Percentiles rank a stretch among this genome's conserved stretches.
Conservation (phyloP, 2,113 vertebrate genomes). For the Scytalopus superciliaris region DNA sequence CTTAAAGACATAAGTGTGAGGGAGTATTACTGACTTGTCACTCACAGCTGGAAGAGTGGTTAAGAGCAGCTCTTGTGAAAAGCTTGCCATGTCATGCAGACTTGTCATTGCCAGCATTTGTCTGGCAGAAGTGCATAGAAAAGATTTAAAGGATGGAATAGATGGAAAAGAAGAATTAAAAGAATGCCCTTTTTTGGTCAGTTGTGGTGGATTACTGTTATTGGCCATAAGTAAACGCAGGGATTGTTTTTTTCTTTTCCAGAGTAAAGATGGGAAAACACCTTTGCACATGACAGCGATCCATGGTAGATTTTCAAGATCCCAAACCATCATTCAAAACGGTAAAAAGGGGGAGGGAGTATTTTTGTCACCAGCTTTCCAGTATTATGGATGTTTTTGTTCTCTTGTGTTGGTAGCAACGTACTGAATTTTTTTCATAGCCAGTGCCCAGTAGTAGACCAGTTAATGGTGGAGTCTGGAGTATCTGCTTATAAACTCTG, state of each 20-base stretch:
- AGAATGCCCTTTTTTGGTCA: neutral
- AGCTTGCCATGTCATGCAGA: neutral
- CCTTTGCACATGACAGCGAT: constrained; percentile 98
- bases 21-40: neutral
- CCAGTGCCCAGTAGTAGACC: neutral
- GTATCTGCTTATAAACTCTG: neutral
- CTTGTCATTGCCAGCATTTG: neutral
- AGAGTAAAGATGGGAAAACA: constrained; percentile 99
- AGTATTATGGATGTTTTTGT: neutral
- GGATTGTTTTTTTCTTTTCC: constrained; percentile 9
- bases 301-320: constrained; percentile 97
- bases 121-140: neutral
- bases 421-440: neutral
- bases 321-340: constrained; percentile 97
- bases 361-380: neutral
- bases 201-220: neutral
- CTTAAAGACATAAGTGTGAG: neutral
- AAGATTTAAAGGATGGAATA: neutral
- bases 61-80: neutral
- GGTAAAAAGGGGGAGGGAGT: constrained; percentile 76
- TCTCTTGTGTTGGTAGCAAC: neutral
- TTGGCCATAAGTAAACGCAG: neutral
- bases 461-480: neutral
- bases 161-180: neutral
- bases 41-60: neutral